Evolutionary conservation across 2,797 vertebrate species (phyloP).

Genomic region (Brachyrhaphis roseni): DNA sequence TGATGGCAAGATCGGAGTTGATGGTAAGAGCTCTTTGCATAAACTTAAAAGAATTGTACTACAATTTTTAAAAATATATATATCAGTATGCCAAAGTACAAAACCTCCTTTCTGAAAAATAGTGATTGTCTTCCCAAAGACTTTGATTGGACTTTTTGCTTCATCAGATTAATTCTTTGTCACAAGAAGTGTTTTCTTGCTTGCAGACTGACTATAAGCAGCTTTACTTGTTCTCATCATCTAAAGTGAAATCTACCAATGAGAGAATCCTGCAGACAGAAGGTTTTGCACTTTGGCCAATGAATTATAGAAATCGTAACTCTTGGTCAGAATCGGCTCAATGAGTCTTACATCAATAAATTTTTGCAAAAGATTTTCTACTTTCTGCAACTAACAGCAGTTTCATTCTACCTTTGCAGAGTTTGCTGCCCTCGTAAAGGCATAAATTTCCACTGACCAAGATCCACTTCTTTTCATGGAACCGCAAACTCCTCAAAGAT

Average conservation of each 20-base stretch:
- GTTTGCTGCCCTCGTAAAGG: constrained; percentile 83
- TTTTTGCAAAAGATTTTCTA: neutral
- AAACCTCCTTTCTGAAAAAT: neutral
- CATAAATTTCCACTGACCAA: constrained; percentile 83
- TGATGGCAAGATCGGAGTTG: constrained; percentile 84
- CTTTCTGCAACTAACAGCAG: constrained; percentile 55
- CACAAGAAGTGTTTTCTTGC: neutral
- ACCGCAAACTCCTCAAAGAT: constrained; percentile 75
- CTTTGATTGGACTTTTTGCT: neutral
- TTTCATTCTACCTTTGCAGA: constrained; percentile 78
- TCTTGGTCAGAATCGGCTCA: constrained; percentile 21
- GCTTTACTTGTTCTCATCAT: neutral
- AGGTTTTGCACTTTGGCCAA: neutral
- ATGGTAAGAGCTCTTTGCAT: constrained; percentile 68
- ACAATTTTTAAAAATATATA: constrained; percentile 1
- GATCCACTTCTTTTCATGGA: constrained; percentile 79
- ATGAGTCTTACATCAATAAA: neutral
- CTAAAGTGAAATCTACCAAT: neutral
- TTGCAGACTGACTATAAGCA: neutral
- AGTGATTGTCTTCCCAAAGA: neutral
- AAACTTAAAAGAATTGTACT: constrained; percentile 3
- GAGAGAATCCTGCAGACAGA: neutral
- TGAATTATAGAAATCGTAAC: neutral
- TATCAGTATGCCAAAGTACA: constrained; percentile 2
- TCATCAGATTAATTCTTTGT: neutral